These are phyloP conservation scores for Myotis findleyi DNA, from an alignment of 2,797 vertebrate genomes.

Conservation along the genomic window DNA sequence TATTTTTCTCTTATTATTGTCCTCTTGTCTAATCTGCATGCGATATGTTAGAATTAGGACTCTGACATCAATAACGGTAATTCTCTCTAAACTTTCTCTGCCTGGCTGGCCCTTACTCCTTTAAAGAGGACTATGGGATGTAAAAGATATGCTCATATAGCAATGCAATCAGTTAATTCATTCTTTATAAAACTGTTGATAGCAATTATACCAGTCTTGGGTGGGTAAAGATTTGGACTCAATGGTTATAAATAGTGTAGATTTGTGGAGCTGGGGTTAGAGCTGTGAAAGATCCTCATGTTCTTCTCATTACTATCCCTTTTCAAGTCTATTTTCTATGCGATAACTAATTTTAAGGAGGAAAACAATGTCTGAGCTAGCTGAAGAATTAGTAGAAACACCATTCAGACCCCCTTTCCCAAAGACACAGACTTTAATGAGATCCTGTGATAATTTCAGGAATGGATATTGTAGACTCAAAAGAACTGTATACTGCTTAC, in stretches of 20 bases:
- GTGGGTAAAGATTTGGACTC: neutral
- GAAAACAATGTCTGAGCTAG: neutral
- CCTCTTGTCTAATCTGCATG: neutral
- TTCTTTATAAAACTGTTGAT: slow-evolving; percentile 22
- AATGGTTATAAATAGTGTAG: slow-evolving; percentile 13
- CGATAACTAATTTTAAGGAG: slow-evolving; percentile 23
- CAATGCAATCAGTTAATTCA: neutral
- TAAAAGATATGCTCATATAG: neutral
- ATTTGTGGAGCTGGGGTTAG: neutral
- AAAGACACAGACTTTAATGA: neutral
- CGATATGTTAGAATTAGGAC: neutral
- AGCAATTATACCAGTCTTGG: neutral
- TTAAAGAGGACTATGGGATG: neutral
- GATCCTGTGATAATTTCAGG: neutral
- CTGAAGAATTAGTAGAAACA: slow-evolving; percentile 27
- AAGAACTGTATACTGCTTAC: neutral
- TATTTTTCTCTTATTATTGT: neutral
- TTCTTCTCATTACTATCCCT: neutral
- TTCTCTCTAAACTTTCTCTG: slow-evolving; percentile 20
- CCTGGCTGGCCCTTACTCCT: neutral
- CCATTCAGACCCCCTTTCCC: neutral
- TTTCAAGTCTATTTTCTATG: neutral
- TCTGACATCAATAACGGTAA: neutral
- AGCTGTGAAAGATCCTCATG: neutral
- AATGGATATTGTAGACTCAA: neutral